Percentiles rank a stretch among this genome's conserved stretches.
These are phyloP conservation scores for Archilochus colubris DNA, from an alignment of 2,113 vertebrate genomes.

Conservation along the genomic window DNA sequence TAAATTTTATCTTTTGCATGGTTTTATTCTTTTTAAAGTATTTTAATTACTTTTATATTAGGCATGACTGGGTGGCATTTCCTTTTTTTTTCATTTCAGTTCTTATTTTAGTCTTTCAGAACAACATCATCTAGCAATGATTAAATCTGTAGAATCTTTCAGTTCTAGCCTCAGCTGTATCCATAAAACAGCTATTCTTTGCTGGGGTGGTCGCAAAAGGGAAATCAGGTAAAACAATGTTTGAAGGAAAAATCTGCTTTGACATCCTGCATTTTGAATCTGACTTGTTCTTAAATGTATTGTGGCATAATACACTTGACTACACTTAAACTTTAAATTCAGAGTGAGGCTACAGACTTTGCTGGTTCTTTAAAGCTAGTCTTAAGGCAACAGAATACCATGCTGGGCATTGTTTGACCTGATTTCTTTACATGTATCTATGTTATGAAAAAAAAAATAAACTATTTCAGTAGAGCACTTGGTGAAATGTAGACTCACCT, in stretches of 20 bases:
- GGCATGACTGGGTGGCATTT: conserved; percentile 30
- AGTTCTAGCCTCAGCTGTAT: conserved; percentile 44
- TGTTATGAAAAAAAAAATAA: neutral
- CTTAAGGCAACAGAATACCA: neutral
- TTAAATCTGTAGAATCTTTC: conserved; percentile 59
- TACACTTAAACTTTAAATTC: conserved; percentile 31
- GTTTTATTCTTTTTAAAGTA: conserved; percentile 47
- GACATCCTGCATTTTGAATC: conserved; percentile 62
- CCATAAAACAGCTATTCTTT: conserved; percentile 47
- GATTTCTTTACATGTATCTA: neutral
- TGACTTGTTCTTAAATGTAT: conserved; percentile 22
- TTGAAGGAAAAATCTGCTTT: conserved; percentile 60
- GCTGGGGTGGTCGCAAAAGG: conserved; percentile 40
- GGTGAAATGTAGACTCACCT: neutral
- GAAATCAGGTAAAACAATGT: conserved; percentile 49
- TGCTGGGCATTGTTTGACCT: neutral
- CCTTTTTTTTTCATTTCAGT: neutral
- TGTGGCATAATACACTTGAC: neutral
- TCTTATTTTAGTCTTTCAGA: conserved; percentile 58
- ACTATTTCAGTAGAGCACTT: neutral
- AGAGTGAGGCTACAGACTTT: conserved; percentile 22
- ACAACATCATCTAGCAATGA: conserved; percentile 28
- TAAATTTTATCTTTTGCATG: conserved; percentile 53
- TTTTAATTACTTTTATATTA: conserved; percentile 71
- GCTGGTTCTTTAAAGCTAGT: neutral